Conservation (phyloP, 2,888 invertebrate species). For the Drepana falcataria region DNA sequence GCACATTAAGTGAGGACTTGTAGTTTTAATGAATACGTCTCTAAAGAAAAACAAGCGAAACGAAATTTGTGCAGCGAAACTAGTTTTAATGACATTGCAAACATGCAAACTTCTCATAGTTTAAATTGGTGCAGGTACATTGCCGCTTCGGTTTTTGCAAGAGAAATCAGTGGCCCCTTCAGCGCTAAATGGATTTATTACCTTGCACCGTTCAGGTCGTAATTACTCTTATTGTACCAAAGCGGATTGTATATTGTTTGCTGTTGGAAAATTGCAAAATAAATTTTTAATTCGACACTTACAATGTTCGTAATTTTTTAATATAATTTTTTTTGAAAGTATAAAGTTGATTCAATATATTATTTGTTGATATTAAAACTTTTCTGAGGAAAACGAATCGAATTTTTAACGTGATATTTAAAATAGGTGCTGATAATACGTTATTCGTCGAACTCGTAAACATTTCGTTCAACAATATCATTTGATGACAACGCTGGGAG, state of each 20-base stretch:
- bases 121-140: constrained; percentile 58
- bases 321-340: background rate
- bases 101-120: constrained; percentile 52
- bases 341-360: background rate
- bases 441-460: no score
- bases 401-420: no score
- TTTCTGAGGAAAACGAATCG: no score
- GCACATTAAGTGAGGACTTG: no score
- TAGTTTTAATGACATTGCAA: constrained; percentile 55
- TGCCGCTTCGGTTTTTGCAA: constrained; percentile 56
- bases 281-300: constrained; percentile 9
- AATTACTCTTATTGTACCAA: constrained; percentile 62
- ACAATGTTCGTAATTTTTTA: background rate
- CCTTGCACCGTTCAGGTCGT: constrained; percentile 56
- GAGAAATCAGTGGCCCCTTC: constrained; percentile 65
- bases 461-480: no score
- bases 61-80: constrained; percentile 28
- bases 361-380: background rate
- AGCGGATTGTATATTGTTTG: constrained; percentile 58
- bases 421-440: no score
- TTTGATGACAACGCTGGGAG: no score
- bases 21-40: background rate
- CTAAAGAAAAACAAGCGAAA: constrained; percentile 3
- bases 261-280: constrained; percentile 45
- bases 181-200: constrained; percentile 70